These are phyloP conservation scores for Chymomyza procnemis DNA, from an alignment of 2,888 invertebrate species.

Conservation along the genomic window DNA sequence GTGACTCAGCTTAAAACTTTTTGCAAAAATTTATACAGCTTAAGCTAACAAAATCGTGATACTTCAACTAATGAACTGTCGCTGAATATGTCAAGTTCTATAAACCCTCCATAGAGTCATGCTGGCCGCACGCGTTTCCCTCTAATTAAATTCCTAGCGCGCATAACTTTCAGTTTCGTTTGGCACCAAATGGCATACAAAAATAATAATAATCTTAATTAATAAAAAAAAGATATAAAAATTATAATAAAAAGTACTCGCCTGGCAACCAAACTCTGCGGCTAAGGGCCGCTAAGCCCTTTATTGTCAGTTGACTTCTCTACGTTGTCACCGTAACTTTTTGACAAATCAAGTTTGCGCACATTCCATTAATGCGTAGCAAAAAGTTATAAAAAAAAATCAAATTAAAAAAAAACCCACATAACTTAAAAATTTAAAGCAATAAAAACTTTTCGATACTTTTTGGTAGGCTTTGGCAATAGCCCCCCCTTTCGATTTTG, in stretches of 20 bases:
- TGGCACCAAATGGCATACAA: constrained; percentile 21
- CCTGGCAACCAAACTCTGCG: not conserved
- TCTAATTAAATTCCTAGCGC: constrained; percentile 54
- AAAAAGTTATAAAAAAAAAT: not conserved
- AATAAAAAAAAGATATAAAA: constrained; percentile 1
- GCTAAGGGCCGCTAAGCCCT: not conserved
- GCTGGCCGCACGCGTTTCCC: constrained; percentile 14
- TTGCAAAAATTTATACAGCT: too few relatives aligned
- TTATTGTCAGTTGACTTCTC: not conserved
- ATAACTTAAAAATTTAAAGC: constrained; percentile 32
- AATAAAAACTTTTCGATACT: not conserved
- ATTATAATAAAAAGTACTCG: not conserved
- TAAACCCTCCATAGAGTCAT: constrained; percentile 17
- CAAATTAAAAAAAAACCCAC: not conserved
- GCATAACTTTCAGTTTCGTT: constrained; percentile 62
- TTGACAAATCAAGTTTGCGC: not conserved
- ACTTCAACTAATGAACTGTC: too few relatives aligned
- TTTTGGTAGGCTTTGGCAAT: not conserved
- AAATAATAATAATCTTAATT: not conserved
- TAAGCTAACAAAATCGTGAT: too few relatives aligned
- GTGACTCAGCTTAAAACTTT: too few relatives aligned
- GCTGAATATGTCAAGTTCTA: not conserved
- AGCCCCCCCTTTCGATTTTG: constrained; percentile 62
- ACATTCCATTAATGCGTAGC: not conserved
- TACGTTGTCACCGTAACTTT: not conserved